Percentiles rank a stretch among this genome's conserved stretches.
Conservation (phyloP, 2,113 vertebrate genomes). For the Sceloporus tristichus region DNA sequence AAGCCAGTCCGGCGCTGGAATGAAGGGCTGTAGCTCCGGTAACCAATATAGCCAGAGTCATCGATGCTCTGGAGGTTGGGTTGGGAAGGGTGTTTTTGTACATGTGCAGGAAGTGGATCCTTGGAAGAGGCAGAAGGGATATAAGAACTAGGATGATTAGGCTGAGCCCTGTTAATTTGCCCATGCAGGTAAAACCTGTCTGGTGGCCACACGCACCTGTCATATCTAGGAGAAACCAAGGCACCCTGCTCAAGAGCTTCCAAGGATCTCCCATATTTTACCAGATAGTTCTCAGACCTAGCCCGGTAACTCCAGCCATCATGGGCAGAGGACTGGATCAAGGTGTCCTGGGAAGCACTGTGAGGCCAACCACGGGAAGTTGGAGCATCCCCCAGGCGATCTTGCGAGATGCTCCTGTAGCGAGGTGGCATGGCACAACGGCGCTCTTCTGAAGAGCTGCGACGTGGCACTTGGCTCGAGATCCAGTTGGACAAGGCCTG, state of each 20-base stretch:
- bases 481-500: slow-evolving; percentile 93
- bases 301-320: slow-evolving; percentile 79
- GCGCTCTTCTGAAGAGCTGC: slow-evolving; percentile 78
- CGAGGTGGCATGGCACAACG: slow-evolving; percentile 82
- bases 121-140: slow-evolving; percentile 63
- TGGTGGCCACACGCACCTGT: slow-evolving; percentile 73
- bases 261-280: slow-evolving; percentile 82
- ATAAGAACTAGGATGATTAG: slow-evolving; percentile 52
- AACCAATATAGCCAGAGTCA: slow-evolving; percentile 86
- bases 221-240: slow-evolving; percentile 78
- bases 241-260: slow-evolving; percentile 85
- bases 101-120: slow-evolving; percentile 49
- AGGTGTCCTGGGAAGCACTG: slow-evolving; percentile 93
- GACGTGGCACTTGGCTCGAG: slow-evolving; percentile 84
- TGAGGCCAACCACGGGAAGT: slow-evolving; percentile 84
- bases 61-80: slow-evolving; percentile 83
- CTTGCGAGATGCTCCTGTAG: slow-evolving; percentile 94
- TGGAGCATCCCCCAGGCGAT: slow-evolving; percentile 84
- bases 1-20: slow-evolving; percentile 94
- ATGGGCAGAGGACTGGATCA: slow-evolving; percentile 77
- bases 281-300: slow-evolving; percentile 87
- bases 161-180: slow-evolving; percentile 59
- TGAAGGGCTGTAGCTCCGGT: slow-evolving; percentile 96
- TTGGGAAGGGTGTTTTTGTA: slow-evolving; percentile 78
- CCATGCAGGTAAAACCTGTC: slow-evolving; percentile 56